Percentiles rank a stretch among this genome's conserved stretches.
Evolutionary conservation across 2,113 vertebrate genomes (phyloP).

Genomic region (Dissostichus mawsoni): DNA sequence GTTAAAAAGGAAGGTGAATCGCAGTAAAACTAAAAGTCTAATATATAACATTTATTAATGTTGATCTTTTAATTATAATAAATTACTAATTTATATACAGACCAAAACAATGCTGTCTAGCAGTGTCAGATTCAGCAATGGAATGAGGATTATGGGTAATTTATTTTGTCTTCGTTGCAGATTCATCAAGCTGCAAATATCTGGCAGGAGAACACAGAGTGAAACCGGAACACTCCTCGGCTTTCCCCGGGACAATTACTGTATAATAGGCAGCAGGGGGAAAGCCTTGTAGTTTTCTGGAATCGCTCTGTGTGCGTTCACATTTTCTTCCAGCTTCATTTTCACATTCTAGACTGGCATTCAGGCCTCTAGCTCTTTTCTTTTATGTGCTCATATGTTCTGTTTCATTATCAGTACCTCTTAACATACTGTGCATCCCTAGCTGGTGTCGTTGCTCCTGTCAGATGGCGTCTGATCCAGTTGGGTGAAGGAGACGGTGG

Average conservation of each 20-base stretch:
- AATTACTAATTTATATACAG: slow-evolving; percentile 6
- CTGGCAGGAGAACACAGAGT: slow-evolving; percentile 43
- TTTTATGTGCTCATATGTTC: background rate
- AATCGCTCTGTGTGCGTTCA: slow-evolving; percentile 23
- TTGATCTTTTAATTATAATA: background rate
- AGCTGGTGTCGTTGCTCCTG: slow-evolving; percentile 11
- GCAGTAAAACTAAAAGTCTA: background rate
- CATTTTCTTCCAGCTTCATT: slow-evolving; percentile 1
- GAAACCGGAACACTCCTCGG: slow-evolving; percentile 36
- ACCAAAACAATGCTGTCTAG: background rate
- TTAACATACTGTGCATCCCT: slow-evolving; percentile 25
- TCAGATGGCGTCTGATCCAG: slow-evolving; percentile 46
- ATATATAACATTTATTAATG: background rate
- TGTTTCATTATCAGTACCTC: background rate
- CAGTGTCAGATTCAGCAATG: slow-evolving; percentile 11
- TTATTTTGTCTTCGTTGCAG: slow-evolving; percentile 28
- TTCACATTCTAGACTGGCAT: background rate
- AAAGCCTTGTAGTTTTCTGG: slow-evolving; percentile 34
- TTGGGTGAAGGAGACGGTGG: slow-evolving; percentile 60
- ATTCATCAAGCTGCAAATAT: slow-evolving; percentile 44
- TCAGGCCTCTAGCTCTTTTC: slow-evolving; percentile 15
- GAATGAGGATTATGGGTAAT: slow-evolving; percentile 38
- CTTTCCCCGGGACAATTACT: slow-evolving; percentile 51
- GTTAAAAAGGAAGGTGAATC: background rate
- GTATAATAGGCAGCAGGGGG: slow-evolving; percentile 32